Evolutionary conservation across 1,140 invertebrate species (phyloP).

Genomic region (Doryteuthis pealeii): DNA sequence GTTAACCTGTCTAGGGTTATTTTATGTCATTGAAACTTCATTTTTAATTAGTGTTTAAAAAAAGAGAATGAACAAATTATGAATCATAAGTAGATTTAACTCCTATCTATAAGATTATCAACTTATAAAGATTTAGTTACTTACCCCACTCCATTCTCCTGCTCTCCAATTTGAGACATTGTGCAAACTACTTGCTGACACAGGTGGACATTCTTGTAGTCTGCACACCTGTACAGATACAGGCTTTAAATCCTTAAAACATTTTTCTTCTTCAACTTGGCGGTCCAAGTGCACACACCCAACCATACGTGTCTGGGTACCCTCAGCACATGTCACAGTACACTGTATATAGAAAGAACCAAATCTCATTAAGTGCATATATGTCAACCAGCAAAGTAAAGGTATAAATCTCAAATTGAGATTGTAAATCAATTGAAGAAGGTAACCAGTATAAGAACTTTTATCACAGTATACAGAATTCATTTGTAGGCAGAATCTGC

Average conservation of each 20-base stretch:
- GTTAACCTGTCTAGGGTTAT: too few species aligned
- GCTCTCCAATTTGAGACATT: slow-evolving; percentile 54
- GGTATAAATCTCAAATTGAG: too few species aligned
- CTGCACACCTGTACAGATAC: slow-evolving; percentile 3
- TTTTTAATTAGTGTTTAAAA: too few species aligned
- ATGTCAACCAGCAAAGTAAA: too few species aligned
- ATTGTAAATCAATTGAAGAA: too few species aligned
- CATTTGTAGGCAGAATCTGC: too few species aligned
- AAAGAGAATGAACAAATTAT: too few species aligned
- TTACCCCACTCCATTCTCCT: slow-evolving; percentile 56
- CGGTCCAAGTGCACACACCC: slow-evolving; percentile 41
- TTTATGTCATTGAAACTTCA: too few species aligned
- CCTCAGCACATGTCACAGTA: slow-evolving; percentile 67
- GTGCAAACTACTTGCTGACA: slow-evolving; percentile 25
- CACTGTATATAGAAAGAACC: slow-evolving; percentile 63
- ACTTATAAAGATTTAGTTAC: slow-evolving; percentile 14
- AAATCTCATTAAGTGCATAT: neutral
- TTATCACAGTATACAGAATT: too few species aligned
- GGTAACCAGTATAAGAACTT: too few species aligned
- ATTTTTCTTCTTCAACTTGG: slow-evolving; percentile 46
- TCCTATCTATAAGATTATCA: too few species aligned
- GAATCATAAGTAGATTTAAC: too few species aligned
- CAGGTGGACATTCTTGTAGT: neutral
- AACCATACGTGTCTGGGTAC: slow-evolving; percentile 41
- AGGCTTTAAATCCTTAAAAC: slow-evolving; percentile 48